These are phyloP conservation scores for Archaeoteleia sp. DNA, from an alignment of 2,888 invertebrate species.

Conservation along the genomic window DNA sequence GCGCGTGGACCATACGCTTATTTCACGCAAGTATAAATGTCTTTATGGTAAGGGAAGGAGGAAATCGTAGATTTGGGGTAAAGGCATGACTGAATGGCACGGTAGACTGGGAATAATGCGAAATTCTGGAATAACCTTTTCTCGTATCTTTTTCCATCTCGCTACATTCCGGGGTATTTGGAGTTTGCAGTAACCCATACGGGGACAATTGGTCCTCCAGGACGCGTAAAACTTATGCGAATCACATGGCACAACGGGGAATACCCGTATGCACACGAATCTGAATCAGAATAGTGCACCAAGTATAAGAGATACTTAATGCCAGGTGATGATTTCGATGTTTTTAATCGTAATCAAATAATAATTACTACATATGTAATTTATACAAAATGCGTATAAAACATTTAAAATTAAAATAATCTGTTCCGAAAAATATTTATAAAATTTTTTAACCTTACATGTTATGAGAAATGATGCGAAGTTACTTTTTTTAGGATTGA, in stretches of 20 bases:
- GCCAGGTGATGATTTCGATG: too few species aligned
- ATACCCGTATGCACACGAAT: constrained; percentile 14
- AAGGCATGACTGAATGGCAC: constrained; percentile 8
- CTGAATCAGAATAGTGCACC: constrained; percentile 2
- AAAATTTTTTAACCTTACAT: neutral
- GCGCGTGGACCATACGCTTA: too few species aligned
- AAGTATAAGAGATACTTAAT: constrained; percentile 3
- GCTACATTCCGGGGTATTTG: constrained; percentile 14
- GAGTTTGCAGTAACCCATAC: constrained; percentile 42
- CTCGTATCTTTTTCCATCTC: constrained; percentile 54
- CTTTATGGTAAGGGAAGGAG: neutral
- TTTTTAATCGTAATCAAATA: too few species aligned
- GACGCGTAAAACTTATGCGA: constrained; percentile 63
- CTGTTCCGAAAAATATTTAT: too few species aligned
- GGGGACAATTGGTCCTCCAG: constrained; percentile 67
- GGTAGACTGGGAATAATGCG: constrained; percentile 55
- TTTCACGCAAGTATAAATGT: too few species aligned
- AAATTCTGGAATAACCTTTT: constrained; percentile 62
- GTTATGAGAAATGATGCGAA: neutral
- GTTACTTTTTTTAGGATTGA: neutral
- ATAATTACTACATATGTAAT: too few species aligned
- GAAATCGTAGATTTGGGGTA: constrained; percentile 11
- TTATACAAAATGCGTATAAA: too few species aligned
- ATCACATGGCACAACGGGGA: constrained; percentile 38
- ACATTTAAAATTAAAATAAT: too few species aligned